Evolutionary conservation across 2,113 vertebrate species (phyloP), one percentile per base, ranked within the genome.

Genomic region (Thinocorus orbignyianus): DNA sequence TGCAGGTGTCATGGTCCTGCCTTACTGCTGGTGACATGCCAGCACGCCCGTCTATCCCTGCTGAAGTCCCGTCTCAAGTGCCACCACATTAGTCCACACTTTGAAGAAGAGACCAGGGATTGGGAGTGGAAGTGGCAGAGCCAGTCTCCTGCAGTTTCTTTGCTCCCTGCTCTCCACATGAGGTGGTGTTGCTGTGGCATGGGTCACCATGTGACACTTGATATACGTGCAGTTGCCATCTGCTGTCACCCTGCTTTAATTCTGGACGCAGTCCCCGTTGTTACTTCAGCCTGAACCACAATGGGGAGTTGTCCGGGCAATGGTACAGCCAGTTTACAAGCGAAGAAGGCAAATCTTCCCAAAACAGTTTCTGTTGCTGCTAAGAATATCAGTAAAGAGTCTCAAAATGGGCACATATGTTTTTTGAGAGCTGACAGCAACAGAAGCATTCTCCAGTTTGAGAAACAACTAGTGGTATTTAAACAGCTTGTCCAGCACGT

Each of bases 201-300:
- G 28, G 35, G 55, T 80, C 61, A 58, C 18, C 18, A 28, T 1
- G 4, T 30, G 39, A 42, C 64, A 60, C 37, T 54, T 71, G 49
- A 81, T 39, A 20, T 26, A 48, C 1, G 13, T 4, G 7, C 10
- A 30, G 3, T 2, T 58, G 33, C 30, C 44, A 13, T 23, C 18
- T 0, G 0, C 7, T 46, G 33, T 41, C 22, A 70, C n/a, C 14
- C 25, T 66, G 51, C 19, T n/a, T 15, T 0, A 2, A 33, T 65
- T 52, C 55, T 1, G 2, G 23, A 52, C 1, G 1, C 41, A 46
- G 22, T 11, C 31, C 31, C 35, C n/a, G 55, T 39, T 3, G 1
- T 12, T 61, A 12, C 60, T 62, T 65, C 60, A 88, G 74, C 44
- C 79, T 73, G 69, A 72, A 19, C 17, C 0, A 2, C 58, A 51